Evolutionary conservation across 2,113 vertebrate species (phyloP).

Genomic region (Campylomormyrus tamandua): DNA sequence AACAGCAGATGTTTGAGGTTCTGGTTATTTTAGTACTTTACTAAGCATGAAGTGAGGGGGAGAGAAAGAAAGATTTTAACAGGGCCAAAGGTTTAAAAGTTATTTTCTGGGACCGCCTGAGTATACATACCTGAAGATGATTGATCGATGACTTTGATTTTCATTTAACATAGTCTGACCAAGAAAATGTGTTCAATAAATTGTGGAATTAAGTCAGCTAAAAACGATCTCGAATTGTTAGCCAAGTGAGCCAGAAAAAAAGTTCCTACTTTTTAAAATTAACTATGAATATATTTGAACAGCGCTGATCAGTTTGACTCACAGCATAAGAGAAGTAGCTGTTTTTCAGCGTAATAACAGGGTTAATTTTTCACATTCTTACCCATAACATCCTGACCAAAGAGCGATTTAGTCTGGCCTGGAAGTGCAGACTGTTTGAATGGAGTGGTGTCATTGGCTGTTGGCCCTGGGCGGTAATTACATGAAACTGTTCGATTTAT

Average conservation of each 20-base stretch:
- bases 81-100: not conserved
- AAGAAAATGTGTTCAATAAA: not conserved
- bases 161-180: not conserved
- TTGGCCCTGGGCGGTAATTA: slow-evolving; percentile 15
- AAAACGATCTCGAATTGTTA: not conserved
- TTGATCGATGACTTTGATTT: not conserved
- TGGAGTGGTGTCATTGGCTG: not conserved
- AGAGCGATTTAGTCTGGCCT: slow-evolving; percentile 6
- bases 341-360: not conserved
- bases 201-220: not conserved
- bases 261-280: not conserved
- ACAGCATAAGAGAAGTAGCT: not conserved
- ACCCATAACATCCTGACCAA: not conserved
- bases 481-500: slow-evolving; percentile 20
- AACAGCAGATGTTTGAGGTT: not conserved
- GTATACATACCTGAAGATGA: not conserved
- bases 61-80: not conserved
- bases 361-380: slow-evolving; percentile 3
- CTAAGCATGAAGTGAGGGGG: not conserved
- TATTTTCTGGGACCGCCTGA: not conserved
- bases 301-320: not conserved
- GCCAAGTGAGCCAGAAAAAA: not conserved
- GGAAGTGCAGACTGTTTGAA: not conserved
- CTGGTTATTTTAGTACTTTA: not conserved
- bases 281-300: not conserved